phyloP scores from a whole-genome alignment of 37 sponge, comb jelly and placozoan species.

The Cliona cf. orientalis region DNA sequence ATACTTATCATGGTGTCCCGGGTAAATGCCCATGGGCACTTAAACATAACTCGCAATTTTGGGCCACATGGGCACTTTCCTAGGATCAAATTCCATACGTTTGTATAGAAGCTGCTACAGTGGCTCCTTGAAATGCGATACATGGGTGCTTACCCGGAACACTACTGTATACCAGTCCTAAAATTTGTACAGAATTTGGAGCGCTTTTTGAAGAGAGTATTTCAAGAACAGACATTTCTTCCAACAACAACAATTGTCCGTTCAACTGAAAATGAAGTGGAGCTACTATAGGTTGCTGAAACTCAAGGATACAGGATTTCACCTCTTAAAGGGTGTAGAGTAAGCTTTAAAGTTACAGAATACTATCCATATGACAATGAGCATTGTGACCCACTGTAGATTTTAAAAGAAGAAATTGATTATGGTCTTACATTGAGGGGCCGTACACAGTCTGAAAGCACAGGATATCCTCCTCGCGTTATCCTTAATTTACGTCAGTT shows the following conservation, averaged over 20 bases:
- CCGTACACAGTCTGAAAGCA: too few species aligned
- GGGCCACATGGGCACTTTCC: too few species aligned
- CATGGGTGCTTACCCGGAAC: too few species aligned
- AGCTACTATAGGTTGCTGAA: background rate
- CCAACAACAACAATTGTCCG: background rate
- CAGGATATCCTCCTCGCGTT: too few species aligned
- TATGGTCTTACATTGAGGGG: too few species aligned
- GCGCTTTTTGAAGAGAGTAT: background rate
- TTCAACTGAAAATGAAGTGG: background rate
- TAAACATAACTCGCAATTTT: background rate
- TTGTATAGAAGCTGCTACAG: too few species aligned
- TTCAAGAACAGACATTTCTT: background rate
- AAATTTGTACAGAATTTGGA: conserved; percentile 4
- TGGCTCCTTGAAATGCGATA: too few species aligned
- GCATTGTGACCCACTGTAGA: background rate
- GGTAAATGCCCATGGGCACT: background rate
- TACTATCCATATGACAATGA: background rate
- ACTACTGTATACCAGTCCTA: too few species aligned
- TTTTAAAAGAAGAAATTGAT: background rate
- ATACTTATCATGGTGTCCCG: background rate
- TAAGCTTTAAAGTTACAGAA: background rate
- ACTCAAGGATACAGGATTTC: background rate
- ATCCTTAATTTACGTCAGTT: too few species aligned
- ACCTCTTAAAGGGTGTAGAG: background rate
- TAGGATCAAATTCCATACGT: too few species aligned